Base-by-base conservation (phyloP, 2,888 invertebrate genomes). In the Zaprionus obscuricornis region DNA sequence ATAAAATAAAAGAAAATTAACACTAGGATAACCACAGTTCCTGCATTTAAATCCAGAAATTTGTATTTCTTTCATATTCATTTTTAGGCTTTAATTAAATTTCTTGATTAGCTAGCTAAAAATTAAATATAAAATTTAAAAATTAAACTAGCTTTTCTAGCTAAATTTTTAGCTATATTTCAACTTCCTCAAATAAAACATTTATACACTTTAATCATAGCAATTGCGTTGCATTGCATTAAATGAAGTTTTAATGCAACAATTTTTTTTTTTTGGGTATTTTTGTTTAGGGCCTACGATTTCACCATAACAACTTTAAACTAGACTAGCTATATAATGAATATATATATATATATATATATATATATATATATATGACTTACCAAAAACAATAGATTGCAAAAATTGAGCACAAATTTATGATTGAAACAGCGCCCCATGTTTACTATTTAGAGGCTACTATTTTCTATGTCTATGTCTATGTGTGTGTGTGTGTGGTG, bases 321-420 rank as follows among this genome's bases (percentile, higher is more conserved):
- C n/a, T n/a, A n/a, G n/a, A n/a, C n/a, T n/a, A n/a, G n/a, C n/a
- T n/a, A n/a, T n/a, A n/a, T 24, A 10, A 11, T 16, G 11, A 4
- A 10, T 13, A 29, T 18, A 10, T 27, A 3, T 0, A 20, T n/a
- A 27, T 11, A 20, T 18, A 26, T 22, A 33, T 40, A 26, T 33
- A 10, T 26, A 16, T 24, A 22, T 17, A 11, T 6, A 6, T 17
- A 3, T 45, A 14, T 8, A 24, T 43, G 11, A 81, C 88, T 88
- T 78, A 90, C 90, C 89, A 90, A 81, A 88, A 94, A 92, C 71
- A 94, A 86, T 62, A 93, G 92, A 88, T 94, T 94, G 81, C 93
- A 93, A 87, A 92, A 92, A 71, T 94, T 93, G 88, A 94, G 92
- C 64, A 94, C 89, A 67, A 92, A 91, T 91, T 93, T 94, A 51